phyloP scores from a whole-genome alignment of 2,797 vertebrate species.

The Halcyon chelicuti region DNA sequence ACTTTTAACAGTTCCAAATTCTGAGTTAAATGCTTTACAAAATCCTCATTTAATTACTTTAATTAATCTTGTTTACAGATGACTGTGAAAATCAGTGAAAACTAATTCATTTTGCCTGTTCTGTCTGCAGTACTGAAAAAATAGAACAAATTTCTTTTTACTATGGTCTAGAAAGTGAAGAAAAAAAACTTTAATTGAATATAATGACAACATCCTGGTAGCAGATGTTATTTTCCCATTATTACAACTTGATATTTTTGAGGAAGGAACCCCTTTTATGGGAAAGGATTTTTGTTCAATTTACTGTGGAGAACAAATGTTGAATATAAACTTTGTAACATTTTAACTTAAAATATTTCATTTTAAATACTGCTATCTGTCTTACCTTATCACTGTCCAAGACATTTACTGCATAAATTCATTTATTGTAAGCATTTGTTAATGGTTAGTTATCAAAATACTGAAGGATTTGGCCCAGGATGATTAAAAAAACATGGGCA shows the following conservation, averaged over 20 bases:
- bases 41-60: conserved; percentile 81
- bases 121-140: conserved; percentile 67
- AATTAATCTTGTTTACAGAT: conserved; percentile 81
- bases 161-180: conserved; percentile 50
- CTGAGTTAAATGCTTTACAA: conserved; percentile 73
- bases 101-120: conserved; percentile 76
- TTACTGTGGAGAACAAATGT: neutral
- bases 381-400: neutral
- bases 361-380: neutral
- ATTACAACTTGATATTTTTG: conserved; percentile 40
- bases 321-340: neutral
- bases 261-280: neutral
- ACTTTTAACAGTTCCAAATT: conserved; percentile 74
- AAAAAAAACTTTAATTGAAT: conserved; percentile 58
- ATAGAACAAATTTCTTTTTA: conserved; percentile 65
- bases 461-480: neutral
- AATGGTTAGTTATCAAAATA: neutral
- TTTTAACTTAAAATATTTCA: neutral
- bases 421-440: neutral
- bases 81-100: conserved; percentile 71
- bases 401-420: neutral
- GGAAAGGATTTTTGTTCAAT: neutral
- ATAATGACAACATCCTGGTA: conserved; percentile 57
- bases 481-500: neutral
- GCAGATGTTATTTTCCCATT: conserved; percentile 35